phyloP scores from a whole-genome alignment of 2,797 vertebrate species.

The Dallia pectoralis region DNA sequence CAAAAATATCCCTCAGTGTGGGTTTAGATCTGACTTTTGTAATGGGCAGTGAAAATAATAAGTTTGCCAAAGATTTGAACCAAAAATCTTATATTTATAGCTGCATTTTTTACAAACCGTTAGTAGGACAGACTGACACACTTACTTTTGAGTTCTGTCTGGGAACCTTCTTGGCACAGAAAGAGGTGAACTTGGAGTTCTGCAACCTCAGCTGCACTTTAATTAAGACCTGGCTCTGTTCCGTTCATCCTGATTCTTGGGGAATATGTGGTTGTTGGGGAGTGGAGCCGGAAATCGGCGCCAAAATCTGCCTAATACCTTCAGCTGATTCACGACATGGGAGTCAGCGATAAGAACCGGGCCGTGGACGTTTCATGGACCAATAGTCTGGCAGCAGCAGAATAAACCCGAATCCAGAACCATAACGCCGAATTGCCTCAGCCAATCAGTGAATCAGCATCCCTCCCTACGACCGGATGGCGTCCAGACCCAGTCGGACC shows the following conservation, averaged over 20 bases:
- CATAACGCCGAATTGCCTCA: slow-evolving; percentile 13
- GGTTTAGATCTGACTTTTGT: slow-evolving; percentile 28
- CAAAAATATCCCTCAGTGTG: slow-evolving; percentile 27
- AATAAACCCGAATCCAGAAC: slow-evolving; percentile 39
- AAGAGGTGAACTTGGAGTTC: slow-evolving; percentile 7
- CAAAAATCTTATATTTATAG: not conserved
- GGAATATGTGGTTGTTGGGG: slow-evolving; percentile 49
- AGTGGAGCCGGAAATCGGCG: slow-evolving; percentile 48
- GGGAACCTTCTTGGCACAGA: slow-evolving; percentile 31
- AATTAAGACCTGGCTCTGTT: slow-evolving; percentile 41
- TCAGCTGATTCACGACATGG: slow-evolving; percentile 35
- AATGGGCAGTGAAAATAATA: not conserved
- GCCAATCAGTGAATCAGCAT: not conserved
- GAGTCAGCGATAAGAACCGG: slow-evolving; percentile 53
- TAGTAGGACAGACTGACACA: not conserved
- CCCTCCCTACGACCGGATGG: not conserved
- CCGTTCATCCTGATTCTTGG: slow-evolving; percentile 42
- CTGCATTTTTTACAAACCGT: not conserved
- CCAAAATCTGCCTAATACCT: slow-evolving; percentile 36
- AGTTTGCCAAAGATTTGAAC: not conserved
- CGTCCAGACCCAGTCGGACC: not conserved
- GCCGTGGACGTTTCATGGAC: slow-evolving; percentile 61
- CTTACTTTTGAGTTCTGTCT: not conserved
- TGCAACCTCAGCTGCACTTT: slow-evolving; percentile 4
- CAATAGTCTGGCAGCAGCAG: slow-evolving; percentile 41